Evolutionary conservation across 1,140 invertebrate species (phyloP).

Genomic region (Papilio machaon): DNA sequence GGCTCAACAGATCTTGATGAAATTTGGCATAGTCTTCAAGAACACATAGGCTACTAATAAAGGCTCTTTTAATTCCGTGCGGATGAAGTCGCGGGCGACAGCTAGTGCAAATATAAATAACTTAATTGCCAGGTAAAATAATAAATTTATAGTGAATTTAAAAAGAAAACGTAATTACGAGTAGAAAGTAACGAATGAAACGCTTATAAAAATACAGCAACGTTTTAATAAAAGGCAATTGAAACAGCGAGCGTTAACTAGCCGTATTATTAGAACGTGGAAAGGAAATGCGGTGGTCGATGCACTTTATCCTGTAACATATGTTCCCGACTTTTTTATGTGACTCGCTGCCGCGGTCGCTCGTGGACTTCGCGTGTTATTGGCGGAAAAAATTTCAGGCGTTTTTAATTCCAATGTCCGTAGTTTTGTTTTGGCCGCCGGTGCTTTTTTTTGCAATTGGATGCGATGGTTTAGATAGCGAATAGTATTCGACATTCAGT

Average conservation of each 20-base stretch:
- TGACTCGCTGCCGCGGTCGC: slow-evolving; percentile 46
- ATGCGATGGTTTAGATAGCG: slow-evolving; percentile 47
- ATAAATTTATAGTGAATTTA: not conserved
- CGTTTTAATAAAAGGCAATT: slow-evolving; percentile 39
- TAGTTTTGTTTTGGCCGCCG: slow-evolving; percentile 50
- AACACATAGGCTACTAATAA: too few species aligned
- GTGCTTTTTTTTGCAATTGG: slow-evolving; percentile 47
- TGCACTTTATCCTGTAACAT: slow-evolving; percentile 60
- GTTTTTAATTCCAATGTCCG: slow-evolving; percentile 55
- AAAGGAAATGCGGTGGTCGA: slow-evolving; percentile 49
- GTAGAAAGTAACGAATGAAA: not conserved
- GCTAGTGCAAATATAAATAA: not conserved
- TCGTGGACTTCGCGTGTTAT: slow-evolving; percentile 51
- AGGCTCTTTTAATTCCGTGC: too few species aligned
- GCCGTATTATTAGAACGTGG: slow-evolving; percentile 48
- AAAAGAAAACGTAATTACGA: slow-evolving; percentile 20
- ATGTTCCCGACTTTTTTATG: slow-evolving; percentile 70
- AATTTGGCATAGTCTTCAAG: too few species aligned
- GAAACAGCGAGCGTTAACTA: slow-evolving; percentile 39
- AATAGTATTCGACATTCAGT: slow-evolving; percentile 32
- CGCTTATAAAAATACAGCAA: not conserved
- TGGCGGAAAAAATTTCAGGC: slow-evolving; percentile 52
- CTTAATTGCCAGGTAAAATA: not conserved
- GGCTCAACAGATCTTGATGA: too few species aligned
- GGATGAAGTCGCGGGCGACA: too few species aligned